These are phyloP conservation scores for Hartigia nigra DNA, from an alignment of 2,888 invertebrate species.

Conservation along the genomic window DNA sequence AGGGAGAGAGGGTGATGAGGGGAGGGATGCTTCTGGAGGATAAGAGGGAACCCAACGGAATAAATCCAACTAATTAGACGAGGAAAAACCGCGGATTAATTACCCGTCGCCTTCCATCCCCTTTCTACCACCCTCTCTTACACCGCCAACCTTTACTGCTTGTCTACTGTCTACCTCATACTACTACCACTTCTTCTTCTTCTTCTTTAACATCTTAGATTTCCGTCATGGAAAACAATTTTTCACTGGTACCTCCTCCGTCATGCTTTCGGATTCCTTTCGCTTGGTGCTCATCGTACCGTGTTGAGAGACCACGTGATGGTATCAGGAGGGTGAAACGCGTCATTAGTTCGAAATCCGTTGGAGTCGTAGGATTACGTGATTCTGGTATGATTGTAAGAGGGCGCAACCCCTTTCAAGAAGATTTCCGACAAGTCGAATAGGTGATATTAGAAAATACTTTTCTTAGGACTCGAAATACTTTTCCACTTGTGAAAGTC, in stretches of 20 bases:
- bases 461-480: not conserved
- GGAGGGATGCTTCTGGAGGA: conserved; percentile 29
- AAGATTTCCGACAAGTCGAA: not conserved
- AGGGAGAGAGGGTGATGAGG: conserved; percentile 19
- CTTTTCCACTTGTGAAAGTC: not conserved
- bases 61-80: conserved; percentile 66
- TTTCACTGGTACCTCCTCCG: conserved; percentile 15
- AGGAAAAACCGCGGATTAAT: conserved; percentile 65
- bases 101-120: conserved; percentile 56
- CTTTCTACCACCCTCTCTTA: conserved; percentile 21
- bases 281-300: conserved; percentile 18
- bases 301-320: conserved; percentile 22
- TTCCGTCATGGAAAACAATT: conserved; percentile 28
- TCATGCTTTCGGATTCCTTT: conserved; percentile 16
- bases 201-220: conserved; percentile 12
- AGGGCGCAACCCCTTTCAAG: not conserved
- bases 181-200: not conserved
- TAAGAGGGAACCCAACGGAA: conserved; percentile 61
- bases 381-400: not conserved
- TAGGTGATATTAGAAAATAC: not conserved
- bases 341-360: conserved; percentile 24
- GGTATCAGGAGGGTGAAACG: conserved; percentile 26
- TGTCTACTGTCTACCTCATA: not conserved
- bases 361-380: conserved; percentile 1
- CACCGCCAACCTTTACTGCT: not conserved